Percentiles rank a stretch among this genome's conserved stretches.
phyloP scores from a whole-genome alignment of 2,113 vertebrate species.

The Tinamus guttatus region DNA sequence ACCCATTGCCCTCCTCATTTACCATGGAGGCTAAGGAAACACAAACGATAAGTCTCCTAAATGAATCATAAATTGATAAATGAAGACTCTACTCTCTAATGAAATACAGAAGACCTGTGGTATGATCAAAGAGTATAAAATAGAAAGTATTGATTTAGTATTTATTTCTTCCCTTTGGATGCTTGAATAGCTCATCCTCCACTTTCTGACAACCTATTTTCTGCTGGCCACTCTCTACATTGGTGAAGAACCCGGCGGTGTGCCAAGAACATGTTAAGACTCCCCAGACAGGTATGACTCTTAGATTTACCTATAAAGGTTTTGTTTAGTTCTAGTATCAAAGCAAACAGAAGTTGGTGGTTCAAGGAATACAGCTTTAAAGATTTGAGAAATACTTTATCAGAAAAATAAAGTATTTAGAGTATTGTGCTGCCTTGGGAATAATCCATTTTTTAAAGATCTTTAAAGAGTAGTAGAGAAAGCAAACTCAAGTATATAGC shows the following conservation, averaged over 20 bases:
- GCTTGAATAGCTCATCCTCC: neutral
- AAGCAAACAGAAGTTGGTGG: accelerated
- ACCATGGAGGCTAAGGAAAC: neutral
- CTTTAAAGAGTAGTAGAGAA: neutral
- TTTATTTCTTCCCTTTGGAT: neutral
- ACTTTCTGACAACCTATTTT: neutral
- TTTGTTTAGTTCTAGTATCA: neutral
- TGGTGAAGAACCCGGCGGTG: neutral
- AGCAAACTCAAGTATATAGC: neutral
- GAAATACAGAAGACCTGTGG: neutral
- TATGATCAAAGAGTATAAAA: neutral
- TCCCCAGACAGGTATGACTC: neutral
- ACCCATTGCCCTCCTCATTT: neutral
- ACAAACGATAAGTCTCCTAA: neutral
- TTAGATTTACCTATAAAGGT: neutral
- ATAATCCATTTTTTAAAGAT: neutral
- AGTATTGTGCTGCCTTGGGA: neutral
- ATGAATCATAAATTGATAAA: neutral
- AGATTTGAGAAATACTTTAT: neutral
- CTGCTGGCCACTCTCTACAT: neutral
- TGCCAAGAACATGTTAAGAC: accelerated
- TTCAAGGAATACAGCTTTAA: neutral
- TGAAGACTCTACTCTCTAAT: neutral
- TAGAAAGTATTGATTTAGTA: neutral
- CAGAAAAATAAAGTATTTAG: neutral